Conservation (phyloP, 2,888 invertebrate species). For the Listrodromus nycthemerus region DNA sequence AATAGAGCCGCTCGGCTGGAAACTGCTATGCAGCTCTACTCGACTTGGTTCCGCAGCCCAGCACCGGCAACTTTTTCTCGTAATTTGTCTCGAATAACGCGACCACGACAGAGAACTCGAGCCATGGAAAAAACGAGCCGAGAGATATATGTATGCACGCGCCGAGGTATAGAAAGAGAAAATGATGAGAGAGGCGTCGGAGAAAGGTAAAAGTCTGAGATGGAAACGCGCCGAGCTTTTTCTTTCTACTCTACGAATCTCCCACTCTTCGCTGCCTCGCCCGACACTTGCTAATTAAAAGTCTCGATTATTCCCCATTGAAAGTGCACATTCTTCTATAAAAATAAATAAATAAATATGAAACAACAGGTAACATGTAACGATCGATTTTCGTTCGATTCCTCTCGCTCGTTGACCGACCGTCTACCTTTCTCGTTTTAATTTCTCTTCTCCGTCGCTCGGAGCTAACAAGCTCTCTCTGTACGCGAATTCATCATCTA, state of each 20-base stretch:
- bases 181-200: constrained; percentile 35
- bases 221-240: constrained; percentile 69
- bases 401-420: too few relatives aligned
- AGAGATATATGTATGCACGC: constrained; percentile 66
- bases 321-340: constrained; percentile 57
- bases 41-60: constrained; percentile 48
- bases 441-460: neutral
- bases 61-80: constrained; percentile 67
- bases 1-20: constrained; percentile 68
- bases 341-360: constrained; percentile 10
- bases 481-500: constrained; percentile 1
- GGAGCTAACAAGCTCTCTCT: neutral
- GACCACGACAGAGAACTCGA: constrained; percentile 60
- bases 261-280: constrained; percentile 51
- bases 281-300: constrained; percentile 78
- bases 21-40: constrained; percentile 49
- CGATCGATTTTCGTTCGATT: too few relatives aligned
- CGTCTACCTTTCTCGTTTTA: neutral
- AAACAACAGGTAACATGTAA: too few relatives aligned
- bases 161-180: constrained; percentile 48
- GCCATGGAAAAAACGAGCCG: constrained; percentile 58
- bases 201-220: constrained; percentile 67
- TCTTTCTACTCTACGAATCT: constrained; percentile 25
- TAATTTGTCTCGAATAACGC: constrained; percentile 71
- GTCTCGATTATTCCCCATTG: constrained; percentile 79